Evolutionary conservation across 64 coral and sea anemone species (phyloP).

Genomic region (Porites lutea): DNA sequence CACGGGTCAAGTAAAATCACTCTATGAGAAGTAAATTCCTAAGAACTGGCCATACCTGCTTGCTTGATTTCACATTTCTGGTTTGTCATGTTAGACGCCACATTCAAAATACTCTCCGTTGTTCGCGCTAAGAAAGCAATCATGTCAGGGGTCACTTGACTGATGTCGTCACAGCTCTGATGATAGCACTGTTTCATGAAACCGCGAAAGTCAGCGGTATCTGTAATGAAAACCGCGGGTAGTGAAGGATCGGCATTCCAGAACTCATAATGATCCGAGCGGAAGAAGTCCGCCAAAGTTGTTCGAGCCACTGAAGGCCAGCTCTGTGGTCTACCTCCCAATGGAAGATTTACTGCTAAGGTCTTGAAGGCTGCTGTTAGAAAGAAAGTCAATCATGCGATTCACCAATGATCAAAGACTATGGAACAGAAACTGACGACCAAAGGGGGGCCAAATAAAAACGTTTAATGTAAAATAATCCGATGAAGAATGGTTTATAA

Average conservation of each 20-base stretch:
- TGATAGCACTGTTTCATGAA: conserved; percentile 70
- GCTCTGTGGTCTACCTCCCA: no score
- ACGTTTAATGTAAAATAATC: no score
- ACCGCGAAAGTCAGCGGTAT: conserved; percentile 61
- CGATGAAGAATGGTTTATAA: no score
- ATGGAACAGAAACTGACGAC: no score
- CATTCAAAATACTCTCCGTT: conserved; percentile 1
- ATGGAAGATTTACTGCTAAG: no score
- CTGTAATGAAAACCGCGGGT: conserved; percentile 65
- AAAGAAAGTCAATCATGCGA: no score
- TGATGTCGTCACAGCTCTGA: conserved; percentile 51
- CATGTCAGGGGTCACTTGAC: conserved; percentile 43
- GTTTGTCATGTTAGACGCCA: background rate
- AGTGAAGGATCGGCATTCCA: conserved; percentile 50
- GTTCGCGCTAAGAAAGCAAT: conserved; percentile 43
- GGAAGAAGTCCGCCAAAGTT: background rate
- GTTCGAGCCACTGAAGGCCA: no score
- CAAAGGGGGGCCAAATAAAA: no score
- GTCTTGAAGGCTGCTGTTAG: no score
- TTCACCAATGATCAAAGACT: no score
- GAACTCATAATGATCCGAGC: conserved; percentile 61
- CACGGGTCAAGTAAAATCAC: no score
- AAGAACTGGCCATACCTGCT: background rate
- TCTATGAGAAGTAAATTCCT: background rate
- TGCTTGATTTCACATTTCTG: background rate